phyloP scores from a whole-genome alignment of 1,140 invertebrate species.

The Bombus difficillimus region DNA sequence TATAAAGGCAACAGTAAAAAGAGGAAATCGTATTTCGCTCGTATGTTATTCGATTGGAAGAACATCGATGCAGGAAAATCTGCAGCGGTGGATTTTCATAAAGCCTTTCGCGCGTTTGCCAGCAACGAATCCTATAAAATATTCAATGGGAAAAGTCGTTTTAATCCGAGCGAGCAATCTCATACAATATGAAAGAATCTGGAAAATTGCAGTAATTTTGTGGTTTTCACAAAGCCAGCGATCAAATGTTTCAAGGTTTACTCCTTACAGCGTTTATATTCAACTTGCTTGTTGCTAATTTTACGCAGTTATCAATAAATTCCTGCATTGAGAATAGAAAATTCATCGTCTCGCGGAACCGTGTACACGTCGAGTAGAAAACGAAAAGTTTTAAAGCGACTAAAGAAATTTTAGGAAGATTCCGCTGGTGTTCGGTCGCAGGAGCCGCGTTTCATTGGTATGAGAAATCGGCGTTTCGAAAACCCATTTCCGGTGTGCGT shows the following conservation, averaged over 20 bases:
- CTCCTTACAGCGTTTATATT: too few species aligned
- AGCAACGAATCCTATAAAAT: neutral
- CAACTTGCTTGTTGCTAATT: too few species aligned
- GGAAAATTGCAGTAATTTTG: neutral
- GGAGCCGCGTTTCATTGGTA: neutral
- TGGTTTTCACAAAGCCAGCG: too few species aligned
- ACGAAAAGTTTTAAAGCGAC: too few species aligned
- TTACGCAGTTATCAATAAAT: neutral
- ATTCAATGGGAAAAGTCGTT: neutral
- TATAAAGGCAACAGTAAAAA: neutral
- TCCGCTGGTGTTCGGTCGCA: rapidly evolving
- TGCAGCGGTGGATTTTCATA: neutral
- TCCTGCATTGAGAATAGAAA: neutral
- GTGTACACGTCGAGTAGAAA: too few species aligned
- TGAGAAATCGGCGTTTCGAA: neutral
- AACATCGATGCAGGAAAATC: too few species aligned
- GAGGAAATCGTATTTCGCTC: neutral
- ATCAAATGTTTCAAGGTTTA: too few species aligned
- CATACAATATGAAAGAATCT: neutral
- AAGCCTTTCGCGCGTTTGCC: neutral
- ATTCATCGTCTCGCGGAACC: too few species aligned
- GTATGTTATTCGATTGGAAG: neutral
- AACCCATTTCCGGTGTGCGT: neutral
- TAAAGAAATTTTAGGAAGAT: neutral
- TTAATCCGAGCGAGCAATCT: neutral